Conservation (phyloP, 30 jellyfish, hydroid and myxozoan genomes). For the Aurelia coerulea region DNA sequence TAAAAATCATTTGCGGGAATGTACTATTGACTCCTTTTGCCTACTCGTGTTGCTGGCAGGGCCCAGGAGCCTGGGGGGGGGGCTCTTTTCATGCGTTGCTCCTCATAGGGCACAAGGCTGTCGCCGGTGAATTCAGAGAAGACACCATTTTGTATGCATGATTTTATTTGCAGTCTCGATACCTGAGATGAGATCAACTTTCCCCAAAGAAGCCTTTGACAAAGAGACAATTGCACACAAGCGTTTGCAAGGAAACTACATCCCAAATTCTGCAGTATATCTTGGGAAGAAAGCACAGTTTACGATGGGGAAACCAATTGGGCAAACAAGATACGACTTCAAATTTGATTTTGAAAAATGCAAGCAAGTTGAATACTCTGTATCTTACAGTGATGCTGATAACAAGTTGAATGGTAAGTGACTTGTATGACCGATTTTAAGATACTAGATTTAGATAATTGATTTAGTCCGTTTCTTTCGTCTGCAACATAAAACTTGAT, state of each 20-base stretch:
- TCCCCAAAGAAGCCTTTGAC: constrained; percentile 39
- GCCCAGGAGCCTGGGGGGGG: too few relatives aligned
- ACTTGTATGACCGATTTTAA: too few relatives aligned
- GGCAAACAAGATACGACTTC: constrained; percentile 41
- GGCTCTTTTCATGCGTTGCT: too few relatives aligned
- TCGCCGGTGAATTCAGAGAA: too few relatives aligned
- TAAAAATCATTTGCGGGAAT: too few relatives aligned
- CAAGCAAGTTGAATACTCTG: constrained; percentile 31
- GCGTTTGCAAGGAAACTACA: constrained; percentile 23
- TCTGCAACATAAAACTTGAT: too few relatives aligned
- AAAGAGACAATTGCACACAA: constrained; percentile 10
- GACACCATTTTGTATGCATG: background rate
- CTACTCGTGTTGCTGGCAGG: too few relatives aligned
- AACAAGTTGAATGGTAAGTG: constrained; percentile 21
- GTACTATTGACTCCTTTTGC: too few relatives aligned
- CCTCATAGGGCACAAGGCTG: too few relatives aligned
- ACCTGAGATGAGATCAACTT: constrained; percentile 15
- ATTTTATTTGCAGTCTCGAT: constrained; percentile 14
- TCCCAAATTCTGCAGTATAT: constrained; percentile 38
- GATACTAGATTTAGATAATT: too few relatives aligned
- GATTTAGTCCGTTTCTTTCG: too few relatives aligned
- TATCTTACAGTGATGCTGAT: constrained; percentile 25
- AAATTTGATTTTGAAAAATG: constrained; percentile 51
- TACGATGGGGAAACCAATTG: constrained; percentile 49
- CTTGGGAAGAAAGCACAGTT: constrained; percentile 55